A percentile compares a stretch with the other conserved stretches of the same genome.
These are phyloP conservation scores for Montipora capitata DNA, from an alignment of 92 coral and sea anemone genomes.

Conservation along the genomic window DNA sequence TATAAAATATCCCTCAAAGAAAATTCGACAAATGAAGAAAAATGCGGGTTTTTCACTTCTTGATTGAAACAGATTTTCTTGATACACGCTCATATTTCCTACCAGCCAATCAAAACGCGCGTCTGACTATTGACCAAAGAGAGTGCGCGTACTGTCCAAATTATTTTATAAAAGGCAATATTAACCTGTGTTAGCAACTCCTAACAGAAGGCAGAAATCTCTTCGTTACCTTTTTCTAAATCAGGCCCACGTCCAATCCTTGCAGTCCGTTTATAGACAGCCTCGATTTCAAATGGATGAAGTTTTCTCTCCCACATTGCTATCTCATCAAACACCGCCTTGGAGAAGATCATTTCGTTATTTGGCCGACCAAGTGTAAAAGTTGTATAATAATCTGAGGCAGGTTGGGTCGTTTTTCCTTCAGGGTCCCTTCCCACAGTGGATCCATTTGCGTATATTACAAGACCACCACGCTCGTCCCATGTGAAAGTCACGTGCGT, in stretches of 20 bases:
- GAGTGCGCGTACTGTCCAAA: too few relatives aligned
- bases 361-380: conserved; percentile 84
- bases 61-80: too few relatives aligned
- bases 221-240: conserved; percentile 73
- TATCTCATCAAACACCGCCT: conserved; percentile 89
- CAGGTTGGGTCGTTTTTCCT: conserved; percentile 71
- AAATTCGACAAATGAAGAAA: too few relatives aligned
- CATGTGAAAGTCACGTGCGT: conserved; percentile 96
- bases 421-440: conserved; percentile 63
- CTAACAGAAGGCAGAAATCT: background rate
- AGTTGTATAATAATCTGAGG: conserved; percentile 52
- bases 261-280: conserved; percentile 83
- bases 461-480: conserved; percentile 87
- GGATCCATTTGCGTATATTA: conserved; percentile 87
- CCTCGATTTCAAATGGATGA: conserved; percentile 84
- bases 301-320: conserved; percentile 93
- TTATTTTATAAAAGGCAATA: too few relatives aligned
- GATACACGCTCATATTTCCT: too few relatives aligned
- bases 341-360: conserved; percentile 69
- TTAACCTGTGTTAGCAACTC: too few relatives aligned
- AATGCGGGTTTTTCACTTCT: too few relatives aligned
- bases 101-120: too few relatives aligned
- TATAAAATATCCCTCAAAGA: too few relatives aligned
- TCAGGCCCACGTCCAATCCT: conserved; percentile 66
- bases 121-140: too few relatives aligned